Evolutionary conservation across 2,113 vertebrate genomes (phyloP).

Genomic region (Coturnix japonica): DNA sequence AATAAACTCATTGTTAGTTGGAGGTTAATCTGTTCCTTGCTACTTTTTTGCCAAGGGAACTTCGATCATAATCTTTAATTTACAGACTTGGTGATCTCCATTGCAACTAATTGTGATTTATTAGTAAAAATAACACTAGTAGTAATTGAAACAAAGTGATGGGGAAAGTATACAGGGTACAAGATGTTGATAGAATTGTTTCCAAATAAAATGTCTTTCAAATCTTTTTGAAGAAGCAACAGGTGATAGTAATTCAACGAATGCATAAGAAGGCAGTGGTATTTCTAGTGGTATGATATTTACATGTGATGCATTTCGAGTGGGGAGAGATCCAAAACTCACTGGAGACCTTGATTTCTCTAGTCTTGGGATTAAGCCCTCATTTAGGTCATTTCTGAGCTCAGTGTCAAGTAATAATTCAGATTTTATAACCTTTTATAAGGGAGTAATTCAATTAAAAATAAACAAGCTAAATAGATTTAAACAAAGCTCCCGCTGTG

Average conservation of each 20-base stretch:
- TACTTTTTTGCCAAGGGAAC: background rate
- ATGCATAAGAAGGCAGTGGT: background rate
- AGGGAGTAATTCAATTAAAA: background rate
- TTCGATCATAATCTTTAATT: conserved; percentile 21
- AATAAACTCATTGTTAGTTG: background rate
- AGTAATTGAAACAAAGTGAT: background rate
- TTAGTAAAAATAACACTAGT: background rate
- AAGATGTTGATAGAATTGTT: background rate
- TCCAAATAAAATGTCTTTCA: background rate
- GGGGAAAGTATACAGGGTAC: background rate
- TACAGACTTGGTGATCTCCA: conserved; percentile 4
- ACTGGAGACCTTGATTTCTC: background rate
- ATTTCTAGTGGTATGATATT: background rate
- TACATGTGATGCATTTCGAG: background rate
- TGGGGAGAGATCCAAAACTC: background rate
- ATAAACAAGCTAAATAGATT: background rate
- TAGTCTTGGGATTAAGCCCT: background rate
- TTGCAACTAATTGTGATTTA: conserved; percentile 16
- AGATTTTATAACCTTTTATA: background rate
- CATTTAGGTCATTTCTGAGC: background rate
- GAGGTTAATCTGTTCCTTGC: background rate
- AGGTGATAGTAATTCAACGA: background rate
- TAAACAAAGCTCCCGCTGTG: background rate
- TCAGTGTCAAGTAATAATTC: background rate
- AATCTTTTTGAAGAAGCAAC: background rate